Percentiles rank a stretch among this genome's conserved stretches.
phyloP scores from a whole-genome alignment of 2,888 invertebrate genomes.

The Helleia helle region DNA sequence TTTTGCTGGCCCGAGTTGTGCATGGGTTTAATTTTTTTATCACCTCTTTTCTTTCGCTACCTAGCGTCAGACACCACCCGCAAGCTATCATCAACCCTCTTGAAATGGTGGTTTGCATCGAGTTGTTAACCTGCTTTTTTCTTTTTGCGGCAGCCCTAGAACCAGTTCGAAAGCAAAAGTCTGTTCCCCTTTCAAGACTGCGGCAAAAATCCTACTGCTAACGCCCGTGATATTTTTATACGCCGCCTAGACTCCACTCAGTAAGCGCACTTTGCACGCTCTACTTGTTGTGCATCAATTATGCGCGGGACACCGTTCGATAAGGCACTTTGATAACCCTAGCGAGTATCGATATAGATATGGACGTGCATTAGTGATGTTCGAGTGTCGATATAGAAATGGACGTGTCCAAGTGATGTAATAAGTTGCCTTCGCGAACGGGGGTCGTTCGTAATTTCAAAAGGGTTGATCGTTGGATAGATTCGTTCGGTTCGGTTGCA shows the following conservation, averaged over 20 bases:
- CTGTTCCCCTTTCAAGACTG: conserved; percentile 84
- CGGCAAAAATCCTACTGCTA: conserved; percentile 82
- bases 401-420: not conserved
- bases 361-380: not conserved
- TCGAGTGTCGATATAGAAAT: no score
- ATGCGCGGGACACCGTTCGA: conserved; percentile 29
- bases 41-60: conserved; percentile 30
- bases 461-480: conserved; percentile 71
- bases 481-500: conserved; percentile 50
- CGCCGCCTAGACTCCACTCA: conserved; percentile 74
- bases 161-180: conserved; percentile 77
- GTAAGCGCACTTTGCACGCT: conserved; percentile 63
- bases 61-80: conserved; percentile 33
- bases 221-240: conserved; percentile 85
- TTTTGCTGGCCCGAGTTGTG: conserved; percentile 54
- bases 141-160: conserved; percentile 72
- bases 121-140: conserved; percentile 43
- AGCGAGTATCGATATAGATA: not conserved
- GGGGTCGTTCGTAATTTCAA: conserved; percentile 61
- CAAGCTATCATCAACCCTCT: conserved; percentile 67
- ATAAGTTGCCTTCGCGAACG: conserved; percentile 39
- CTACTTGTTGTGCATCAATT: conserved; percentile 39
- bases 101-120: conserved; percentile 54
- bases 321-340: conserved; percentile 25
- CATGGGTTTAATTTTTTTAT: conserved; percentile 52